These are phyloP conservation scores for Callocephalon fimbriatum DNA, from an alignment of 2,113 vertebrate genomes.

Conservation along the genomic window DNA sequence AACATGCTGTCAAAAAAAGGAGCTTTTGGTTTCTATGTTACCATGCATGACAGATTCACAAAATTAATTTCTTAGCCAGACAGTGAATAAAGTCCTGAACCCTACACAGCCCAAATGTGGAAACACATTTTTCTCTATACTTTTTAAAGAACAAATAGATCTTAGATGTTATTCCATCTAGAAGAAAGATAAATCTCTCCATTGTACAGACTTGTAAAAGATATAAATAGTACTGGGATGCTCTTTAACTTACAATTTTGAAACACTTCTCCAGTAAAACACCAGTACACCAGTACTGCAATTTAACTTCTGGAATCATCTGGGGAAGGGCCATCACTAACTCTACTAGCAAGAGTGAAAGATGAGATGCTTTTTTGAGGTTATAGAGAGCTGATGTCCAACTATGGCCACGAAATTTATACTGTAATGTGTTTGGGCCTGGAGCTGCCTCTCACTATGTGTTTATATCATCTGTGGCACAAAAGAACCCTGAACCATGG, in stretches of 20 bases:
- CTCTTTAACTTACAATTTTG: neutral
- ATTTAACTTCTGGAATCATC: neutral
- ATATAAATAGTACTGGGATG: neutral
- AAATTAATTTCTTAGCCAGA: neutral
- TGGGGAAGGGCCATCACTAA: neutral
- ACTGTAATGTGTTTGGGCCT: neutral
- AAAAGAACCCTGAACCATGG: neutral
- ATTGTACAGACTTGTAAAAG: neutral
- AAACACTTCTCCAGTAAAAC: neutral
- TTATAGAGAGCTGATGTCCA: neutral
- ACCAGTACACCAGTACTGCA: neutral
- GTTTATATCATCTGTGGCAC: neutral
- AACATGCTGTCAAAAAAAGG: neutral
- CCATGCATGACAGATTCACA: neutral
- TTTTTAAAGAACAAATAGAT: neutral
- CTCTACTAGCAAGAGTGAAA: neutral
- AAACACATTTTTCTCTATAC: neutral
- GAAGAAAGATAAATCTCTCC: neutral
- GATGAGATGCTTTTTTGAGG: neutral
- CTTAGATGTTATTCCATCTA: neutral
- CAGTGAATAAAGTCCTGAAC: neutral
- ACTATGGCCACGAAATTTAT: neutral
- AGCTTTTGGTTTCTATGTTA: neutral
- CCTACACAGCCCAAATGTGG: neutral
- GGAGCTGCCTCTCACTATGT: neutral